Evolutionary conservation across 2,797 vertebrate species (phyloP), one percentile per base, ranked within the genome.

Genomic region (Malurus splendens): DNA sequence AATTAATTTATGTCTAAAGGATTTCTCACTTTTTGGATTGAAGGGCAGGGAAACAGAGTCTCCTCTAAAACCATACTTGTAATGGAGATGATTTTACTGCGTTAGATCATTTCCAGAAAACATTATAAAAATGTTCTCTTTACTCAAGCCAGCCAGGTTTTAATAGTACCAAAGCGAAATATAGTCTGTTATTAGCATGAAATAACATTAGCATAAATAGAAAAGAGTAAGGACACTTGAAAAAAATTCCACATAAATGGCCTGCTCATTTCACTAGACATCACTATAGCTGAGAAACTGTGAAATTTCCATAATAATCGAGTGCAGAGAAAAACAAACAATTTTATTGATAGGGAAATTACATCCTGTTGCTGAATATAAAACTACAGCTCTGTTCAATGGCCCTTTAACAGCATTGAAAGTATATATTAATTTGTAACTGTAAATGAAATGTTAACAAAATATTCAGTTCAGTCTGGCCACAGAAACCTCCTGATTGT

Each of bases 261-360:
- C 32, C 94, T 95, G 51, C 74, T 95, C 87, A 89, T 94, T 96
- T 96, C 92, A 84, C 80, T 77, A 27, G 36, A 73, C 88, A 94
- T 90, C 87, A 82, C 54, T 71, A 30, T 72, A 89, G 89, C 94
- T 94, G 94, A 95, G 91, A 95, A 96, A 96, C 90, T 95, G 89
- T 94, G 94, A 96, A 94, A 97, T 97, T 96, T 96, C 92, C 94
- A 95, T 96, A 96, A 95, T 93, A 95, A 96, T 92, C 54, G 2
- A 91, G 82, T 93, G 70, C 54, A 90, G 78, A 92, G 93, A 91
- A 96, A 94, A 97, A 96, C 93, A 96, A 97, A 95, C 93, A 94
- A 93, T 96, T 96, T 96, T 94, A 96, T 94, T 95, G 93, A 95
- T 93, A 95, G 95, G 86, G 71, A 97, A 96, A 97, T 96, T 95